Conservation (phyloP, 2,888 invertebrate genomes). For the Himalopsyche kuldschensis region DNA sequence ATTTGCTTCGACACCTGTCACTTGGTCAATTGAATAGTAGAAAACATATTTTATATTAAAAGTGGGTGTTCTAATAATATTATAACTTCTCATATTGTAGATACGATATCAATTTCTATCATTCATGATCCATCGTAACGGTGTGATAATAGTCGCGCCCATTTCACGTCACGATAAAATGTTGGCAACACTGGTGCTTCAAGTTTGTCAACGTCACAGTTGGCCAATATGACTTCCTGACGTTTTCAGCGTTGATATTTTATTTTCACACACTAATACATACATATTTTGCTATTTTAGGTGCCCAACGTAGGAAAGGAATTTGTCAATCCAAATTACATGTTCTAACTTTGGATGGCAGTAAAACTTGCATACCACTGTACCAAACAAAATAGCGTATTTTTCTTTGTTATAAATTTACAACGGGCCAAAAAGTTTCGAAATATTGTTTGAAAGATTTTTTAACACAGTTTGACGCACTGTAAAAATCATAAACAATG, state of each 20-base stretch:
- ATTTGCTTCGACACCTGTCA: no score
- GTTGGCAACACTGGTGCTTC: conserved; percentile 6
- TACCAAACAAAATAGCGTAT: neutral
- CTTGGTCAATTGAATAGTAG: no score
- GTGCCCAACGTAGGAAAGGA: conserved; percentile 11
- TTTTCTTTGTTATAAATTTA: no score
- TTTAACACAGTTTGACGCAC: no score
- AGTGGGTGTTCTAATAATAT: no score
- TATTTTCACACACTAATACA: neutral
- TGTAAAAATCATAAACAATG: no score
- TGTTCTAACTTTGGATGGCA: neutral
- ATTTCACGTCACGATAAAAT: neutral
- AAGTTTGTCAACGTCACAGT: neutral
- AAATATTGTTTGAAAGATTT: no score
- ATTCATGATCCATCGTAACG: neutral
- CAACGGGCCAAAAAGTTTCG: no score
- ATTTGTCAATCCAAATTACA: conserved; percentile 18
- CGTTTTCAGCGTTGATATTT: neutral
- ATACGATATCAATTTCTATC: no score
- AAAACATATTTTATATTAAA: no score
- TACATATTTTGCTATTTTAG: conserved; percentile 1
- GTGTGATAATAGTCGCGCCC: neutral
- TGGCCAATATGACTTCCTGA: neutral
- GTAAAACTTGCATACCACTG: neutral
- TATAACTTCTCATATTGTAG: no score